These are phyloP conservation scores for Papilio elwesi DNA, from an alignment of 2,888 invertebrate genomes.

Conservation along the genomic window DNA sequence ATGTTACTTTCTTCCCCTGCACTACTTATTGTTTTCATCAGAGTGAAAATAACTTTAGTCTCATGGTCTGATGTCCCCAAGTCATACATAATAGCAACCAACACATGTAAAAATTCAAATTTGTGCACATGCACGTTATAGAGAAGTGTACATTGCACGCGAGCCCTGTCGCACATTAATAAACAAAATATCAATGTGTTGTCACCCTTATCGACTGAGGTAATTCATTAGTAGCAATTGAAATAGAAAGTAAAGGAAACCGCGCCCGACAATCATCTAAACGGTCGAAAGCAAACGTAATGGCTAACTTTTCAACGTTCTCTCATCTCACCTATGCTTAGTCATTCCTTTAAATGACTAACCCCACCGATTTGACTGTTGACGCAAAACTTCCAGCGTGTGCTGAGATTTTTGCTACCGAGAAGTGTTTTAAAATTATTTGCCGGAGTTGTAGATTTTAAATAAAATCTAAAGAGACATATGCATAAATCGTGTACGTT, in stretches of 20 bases:
- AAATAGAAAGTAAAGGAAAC: neutral
- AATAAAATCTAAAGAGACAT: neutral
- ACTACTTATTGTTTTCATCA: no score
- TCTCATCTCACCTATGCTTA: slow-evolving; percentile 28
- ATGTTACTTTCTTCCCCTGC: no score
- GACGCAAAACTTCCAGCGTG: slow-evolving; percentile 34
- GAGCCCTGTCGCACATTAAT: no score
- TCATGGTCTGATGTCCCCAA: no score
- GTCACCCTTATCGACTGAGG: neutral
- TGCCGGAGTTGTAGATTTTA: neutral
- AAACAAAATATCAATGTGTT: no score
- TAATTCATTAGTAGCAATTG: neutral
- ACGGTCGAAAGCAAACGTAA: slow-evolving; percentile 4
- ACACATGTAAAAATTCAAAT: no score
- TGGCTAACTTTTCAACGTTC: slow-evolving; percentile 20
- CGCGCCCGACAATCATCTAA: neutral
- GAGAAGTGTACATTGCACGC: no score
- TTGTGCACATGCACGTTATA: no score
- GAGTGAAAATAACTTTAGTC: no score
- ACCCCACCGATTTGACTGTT: slow-evolving; percentile 33
- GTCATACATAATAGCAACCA: no score
- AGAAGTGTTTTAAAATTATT: slow-evolving; percentile 17
- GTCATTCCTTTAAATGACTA: slow-evolving; percentile 36
- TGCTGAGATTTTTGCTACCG: slow-evolving; percentile 30
- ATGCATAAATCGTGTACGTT: neutral